Percentiles rank a stretch among this genome's conserved stretches.
phyloP scores from a whole-genome alignment of 1,140 invertebrate species.

The Saccostrea glomerata region DNA sequence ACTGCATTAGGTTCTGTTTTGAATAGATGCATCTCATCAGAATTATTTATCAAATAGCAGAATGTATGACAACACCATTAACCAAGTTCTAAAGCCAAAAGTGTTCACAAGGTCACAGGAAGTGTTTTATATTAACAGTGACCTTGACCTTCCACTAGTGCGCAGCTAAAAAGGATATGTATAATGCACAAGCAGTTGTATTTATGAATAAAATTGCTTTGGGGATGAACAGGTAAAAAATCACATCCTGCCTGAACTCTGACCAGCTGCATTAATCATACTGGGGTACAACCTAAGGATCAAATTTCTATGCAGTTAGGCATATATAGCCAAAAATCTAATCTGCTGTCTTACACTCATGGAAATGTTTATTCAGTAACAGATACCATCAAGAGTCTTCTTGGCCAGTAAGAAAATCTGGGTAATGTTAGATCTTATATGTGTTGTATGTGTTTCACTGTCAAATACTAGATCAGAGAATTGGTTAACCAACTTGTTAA shows the following conservation, averaged over 20 bases:
- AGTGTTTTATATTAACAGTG: not conserved
- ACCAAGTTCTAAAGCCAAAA: slow-evolving; percentile 7
- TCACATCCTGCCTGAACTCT: slow-evolving; percentile 20
- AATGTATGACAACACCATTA: not conserved
- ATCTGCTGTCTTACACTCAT: not conserved
- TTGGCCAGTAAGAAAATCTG: not conserved
- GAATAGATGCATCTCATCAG: not conserved
- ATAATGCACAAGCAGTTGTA: not conserved
- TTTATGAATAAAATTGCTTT: slow-evolving; percentile 13
- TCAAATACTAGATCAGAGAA: not conserved
- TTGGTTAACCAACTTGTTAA: slow-evolving; percentile 22
- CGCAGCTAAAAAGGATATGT: not conserved
- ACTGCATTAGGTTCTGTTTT: not conserved
- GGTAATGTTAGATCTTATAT: not conserved
- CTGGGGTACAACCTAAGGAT: not conserved
- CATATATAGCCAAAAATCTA: not conserved
- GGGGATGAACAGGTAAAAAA: slow-evolving; percentile 33
- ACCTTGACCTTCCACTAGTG: slow-evolving; percentile 2
- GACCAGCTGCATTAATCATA: not conserved
- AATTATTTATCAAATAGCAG: slow-evolving; percentile 1
- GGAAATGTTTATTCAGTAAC: not conserved
- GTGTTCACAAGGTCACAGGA: slow-evolving; percentile 11
- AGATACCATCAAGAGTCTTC: not conserved
- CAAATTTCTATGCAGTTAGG: not conserved
- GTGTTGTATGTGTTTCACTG: not conserved